Base-by-base conservation (phyloP, 2,113 vertebrate species). In the Catharus bicknelli region DNA sequence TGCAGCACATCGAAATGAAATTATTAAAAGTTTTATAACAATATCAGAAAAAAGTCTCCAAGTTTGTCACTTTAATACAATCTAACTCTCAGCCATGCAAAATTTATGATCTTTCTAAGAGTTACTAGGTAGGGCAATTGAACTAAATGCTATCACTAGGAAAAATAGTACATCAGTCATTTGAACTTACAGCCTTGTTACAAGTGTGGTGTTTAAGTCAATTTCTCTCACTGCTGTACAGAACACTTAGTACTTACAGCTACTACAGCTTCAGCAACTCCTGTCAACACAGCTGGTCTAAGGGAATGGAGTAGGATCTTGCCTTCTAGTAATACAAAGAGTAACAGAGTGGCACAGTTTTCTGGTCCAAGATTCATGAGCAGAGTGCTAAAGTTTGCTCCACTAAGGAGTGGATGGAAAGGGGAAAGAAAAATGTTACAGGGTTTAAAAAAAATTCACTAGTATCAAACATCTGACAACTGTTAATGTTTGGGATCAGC, bases 291-390 rank as follows among this genome's bases (percentile, higher is more conserved):
- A 54, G 98, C 99, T 38, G 99, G 99, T 85, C 99, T 97, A 42
- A 99, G 98, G 29, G 99, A 99, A 97, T 99, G 99, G 48, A 99
- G 97, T 66, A 99, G 98, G 92, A 99, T 99, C 95, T 99, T 99
- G 97, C 95, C 98, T 97, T 99, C 99, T 92, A 99, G 97, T 72
- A 99, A 97, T 43, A 99, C 98, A 89, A 99, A 99, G 93, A 98
- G 98, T 85, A 99, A 97, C 90, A 99, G 95, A 4, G 98, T 99
- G 77, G 98, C 99, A 92, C 99, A 99, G 97, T 99, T 99, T 97
- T 99, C 99, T 3, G 99, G 97, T 90, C 99, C 99, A 96, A 99
- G 97, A 88, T 99, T 99, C 97, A 98, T 98, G 75, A 99, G 97
- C 95, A 99, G 97, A 36, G 98, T 99, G 93, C 98, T 98, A 36